Conservation (phyloP, 2,797 vertebrate species). For the Acanthornis magna region DNA sequence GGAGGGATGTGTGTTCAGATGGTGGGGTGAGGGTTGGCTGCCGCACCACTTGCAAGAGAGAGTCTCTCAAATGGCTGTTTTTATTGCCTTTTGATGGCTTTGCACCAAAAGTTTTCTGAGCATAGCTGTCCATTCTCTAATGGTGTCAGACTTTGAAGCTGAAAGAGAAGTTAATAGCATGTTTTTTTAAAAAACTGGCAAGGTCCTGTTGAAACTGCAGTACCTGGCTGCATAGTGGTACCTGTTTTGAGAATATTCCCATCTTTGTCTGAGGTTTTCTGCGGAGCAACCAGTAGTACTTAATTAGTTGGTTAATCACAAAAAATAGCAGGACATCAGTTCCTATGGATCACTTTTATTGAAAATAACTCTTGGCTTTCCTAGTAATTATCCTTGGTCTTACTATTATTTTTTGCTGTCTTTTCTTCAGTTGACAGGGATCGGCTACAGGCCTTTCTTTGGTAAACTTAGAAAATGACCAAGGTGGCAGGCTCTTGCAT, state of each 20-base stretch:
- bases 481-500: background rate
- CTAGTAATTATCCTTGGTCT: background rate
- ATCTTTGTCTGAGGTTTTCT: background rate
- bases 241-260: background rate
- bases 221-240: background rate
- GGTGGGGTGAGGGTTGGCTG: background rate
- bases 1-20: background rate
- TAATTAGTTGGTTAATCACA: background rate
- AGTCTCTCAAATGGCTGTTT: background rate
- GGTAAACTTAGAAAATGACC: background rate
- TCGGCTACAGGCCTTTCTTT: background rate
- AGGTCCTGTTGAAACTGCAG: background rate
- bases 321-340: background rate
- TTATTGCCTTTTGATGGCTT: background rate
- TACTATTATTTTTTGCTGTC: background rate
- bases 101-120: background rate
- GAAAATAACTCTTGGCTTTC: background rate
- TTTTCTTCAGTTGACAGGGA: background rate
- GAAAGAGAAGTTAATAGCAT: background rate
- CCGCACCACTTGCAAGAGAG: rapidly evolving
- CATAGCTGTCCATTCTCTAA: background rate
- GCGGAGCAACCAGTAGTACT: background rate
- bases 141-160: background rate
- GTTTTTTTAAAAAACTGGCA: background rate
- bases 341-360: background rate